These are phyloP conservation scores for Psix sp. DNA, from an alignment of 1,140 invertebrate genomes.

Conservation along the genomic window DNA sequence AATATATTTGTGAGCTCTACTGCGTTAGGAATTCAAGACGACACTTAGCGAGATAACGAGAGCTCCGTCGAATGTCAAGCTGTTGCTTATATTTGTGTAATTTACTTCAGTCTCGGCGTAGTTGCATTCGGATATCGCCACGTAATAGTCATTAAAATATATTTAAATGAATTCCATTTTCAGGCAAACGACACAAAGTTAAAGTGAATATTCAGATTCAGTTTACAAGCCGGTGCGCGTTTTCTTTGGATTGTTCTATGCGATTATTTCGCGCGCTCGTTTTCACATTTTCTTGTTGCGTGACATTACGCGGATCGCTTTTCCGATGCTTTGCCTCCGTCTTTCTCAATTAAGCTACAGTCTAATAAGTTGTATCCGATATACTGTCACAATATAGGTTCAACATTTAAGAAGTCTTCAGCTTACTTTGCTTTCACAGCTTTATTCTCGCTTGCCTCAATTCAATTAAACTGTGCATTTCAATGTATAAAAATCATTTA, in stretches of 20 bases:
- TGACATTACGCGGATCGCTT: not conserved
- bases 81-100: constrained; percentile 48
- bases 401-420: constrained; percentile 28
- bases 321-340: constrained; percentile 5
- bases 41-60: constrained; percentile 53
- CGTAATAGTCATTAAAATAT: constrained; percentile 59
- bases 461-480: constrained; percentile 28
- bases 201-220: constrained; percentile 49
- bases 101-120: constrained; percentile 31
- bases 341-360: constrained; percentile 27
- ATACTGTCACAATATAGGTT: constrained; percentile 25
- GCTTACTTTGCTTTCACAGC: constrained; percentile 20
- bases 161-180: constrained; percentile 53
- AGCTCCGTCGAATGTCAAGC: constrained; percentile 40
- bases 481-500: constrained; percentile 18
- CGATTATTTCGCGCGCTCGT: not conserved
- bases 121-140: constrained; percentile 23
- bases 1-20: constrained; percentile 29
- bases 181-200: constrained; percentile 37
- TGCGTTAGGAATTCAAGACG: constrained; percentile 50
- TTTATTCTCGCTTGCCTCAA: constrained; percentile 27
- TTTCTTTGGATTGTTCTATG: constrained; percentile 6
- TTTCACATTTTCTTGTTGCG: not conserved
- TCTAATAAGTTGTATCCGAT: constrained; percentile 26
- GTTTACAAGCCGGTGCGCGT: constrained; percentile 19